Evolutionary conservation across 2,888 invertebrate species (phyloP).

Genomic region (Argyresthia goedartella): DNA sequence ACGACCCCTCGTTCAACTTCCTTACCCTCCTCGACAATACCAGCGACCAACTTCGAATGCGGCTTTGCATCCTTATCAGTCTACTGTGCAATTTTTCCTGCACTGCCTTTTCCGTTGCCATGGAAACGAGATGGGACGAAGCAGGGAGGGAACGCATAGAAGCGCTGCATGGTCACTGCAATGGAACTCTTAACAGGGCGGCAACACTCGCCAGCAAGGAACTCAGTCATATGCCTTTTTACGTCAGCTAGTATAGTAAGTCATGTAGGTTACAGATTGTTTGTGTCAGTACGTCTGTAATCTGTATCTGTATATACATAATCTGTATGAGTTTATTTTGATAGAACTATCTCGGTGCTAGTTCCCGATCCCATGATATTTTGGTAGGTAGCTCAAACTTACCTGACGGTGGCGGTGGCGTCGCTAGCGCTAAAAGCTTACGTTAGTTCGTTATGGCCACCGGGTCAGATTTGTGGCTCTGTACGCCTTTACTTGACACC

Average conservation of each 20-base stretch:
- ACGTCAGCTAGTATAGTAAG: constrained; percentile 23
- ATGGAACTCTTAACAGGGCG: constrained; percentile 72
- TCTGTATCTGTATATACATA: too few relatives aligned
- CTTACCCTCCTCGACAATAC: constrained; percentile 69
- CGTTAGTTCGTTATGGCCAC: too few relatives aligned
- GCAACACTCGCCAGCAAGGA: constrained; percentile 69
- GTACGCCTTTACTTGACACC: too few relatives aligned
- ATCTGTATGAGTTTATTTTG: too few relatives aligned
- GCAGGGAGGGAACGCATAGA: constrained; percentile 72
- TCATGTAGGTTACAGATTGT: too few relatives aligned
- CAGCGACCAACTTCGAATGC: constrained; percentile 68
- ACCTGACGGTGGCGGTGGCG: too few relatives aligned
- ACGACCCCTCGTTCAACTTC: constrained; percentile 61
- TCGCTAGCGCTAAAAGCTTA: too few relatives aligned
- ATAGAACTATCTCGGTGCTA: too few relatives aligned
- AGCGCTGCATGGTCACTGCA: constrained; percentile 72
- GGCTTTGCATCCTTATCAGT: constrained; percentile 80
- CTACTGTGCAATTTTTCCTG: constrained; percentile 77
- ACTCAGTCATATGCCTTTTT: constrained; percentile 66
- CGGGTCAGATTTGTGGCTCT: too few relatives aligned
- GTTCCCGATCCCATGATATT: too few relatives aligned
- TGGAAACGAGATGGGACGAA: constrained; percentile 73
- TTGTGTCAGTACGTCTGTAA: too few relatives aligned
- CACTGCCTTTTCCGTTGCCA: constrained; percentile 69
- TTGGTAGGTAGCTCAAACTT: too few relatives aligned